Base-by-base conservation (phyloP, 2,888 invertebrate genomes). In the Drosophila siamana region DNA sequence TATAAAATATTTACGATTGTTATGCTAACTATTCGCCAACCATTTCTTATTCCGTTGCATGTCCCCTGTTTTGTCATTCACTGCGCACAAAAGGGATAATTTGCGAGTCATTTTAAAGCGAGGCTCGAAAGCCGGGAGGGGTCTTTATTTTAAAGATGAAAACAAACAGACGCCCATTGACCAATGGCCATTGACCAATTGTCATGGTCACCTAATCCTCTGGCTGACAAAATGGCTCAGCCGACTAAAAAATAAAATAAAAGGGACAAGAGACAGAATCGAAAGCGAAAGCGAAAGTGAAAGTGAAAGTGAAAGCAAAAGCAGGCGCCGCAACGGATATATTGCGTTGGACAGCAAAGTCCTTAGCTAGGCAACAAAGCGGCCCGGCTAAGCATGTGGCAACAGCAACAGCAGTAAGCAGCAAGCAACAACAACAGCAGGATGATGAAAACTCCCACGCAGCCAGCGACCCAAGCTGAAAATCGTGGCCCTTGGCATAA, bases 121-220 rank as follows among this genome's bases (percentile, higher is more conserved):
- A n/a, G 26, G 9, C n/a, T 11, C 13, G 7, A 8, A 24, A 13
- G 8, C 7, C 19, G 30, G 4, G 30, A 0, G 30, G 41, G 56
- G 13, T 50, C n/a, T n/a, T 41, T 24, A 55, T 40, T 38, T 43
- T 56, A 73, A 68, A 74, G 64, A 44, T 71, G 47, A 68, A 72
- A 69, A 68, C 51, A 62, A 59, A 46, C 46, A 22, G 28, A 44
- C 28, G 24, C 1, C 41, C 48, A 6, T 9, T 61, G 51, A 16
- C 22, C 41, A 11, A 24, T 66, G 40, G 13, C 36, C 50, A 36
- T 51, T 66, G 62, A 72, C 30, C 86, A 80, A 83, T 83, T 83
- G 86, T 80, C 83, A 86, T 86, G 83, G 83, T 83, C 83, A 83
- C 80, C 83, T 83, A 86, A 83, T 86, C 83, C 86, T 36, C 86